Conservation (phyloP, 2,888 invertebrate species). For the Cephonodes hylas region DNA sequence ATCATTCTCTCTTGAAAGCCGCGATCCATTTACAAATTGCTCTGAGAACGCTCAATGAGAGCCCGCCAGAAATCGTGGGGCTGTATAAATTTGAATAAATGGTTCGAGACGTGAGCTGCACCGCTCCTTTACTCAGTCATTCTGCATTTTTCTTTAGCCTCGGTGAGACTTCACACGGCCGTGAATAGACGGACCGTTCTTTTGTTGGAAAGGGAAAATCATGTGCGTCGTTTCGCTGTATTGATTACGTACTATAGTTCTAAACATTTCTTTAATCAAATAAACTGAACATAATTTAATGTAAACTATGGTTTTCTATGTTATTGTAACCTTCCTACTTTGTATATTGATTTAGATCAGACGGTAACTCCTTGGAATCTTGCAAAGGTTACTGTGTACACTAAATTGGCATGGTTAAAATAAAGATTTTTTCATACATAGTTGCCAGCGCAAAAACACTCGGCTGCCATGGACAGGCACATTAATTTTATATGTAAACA, state of each 20-base stretch:
- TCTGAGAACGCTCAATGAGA: conserved; percentile 54
- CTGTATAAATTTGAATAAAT: conserved; percentile 73
- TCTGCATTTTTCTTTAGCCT: conserved; percentile 36
- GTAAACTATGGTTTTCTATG: neutral
- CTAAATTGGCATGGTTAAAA: neutral
- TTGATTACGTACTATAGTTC: neutral
- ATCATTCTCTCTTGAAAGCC: conserved; percentile 45
- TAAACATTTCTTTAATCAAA: neutral
- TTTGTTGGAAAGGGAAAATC: neutral
- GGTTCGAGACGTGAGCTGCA: conserved; percentile 35
- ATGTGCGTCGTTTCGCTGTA: neutral
- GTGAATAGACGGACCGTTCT: neutral
- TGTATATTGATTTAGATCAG: neutral
- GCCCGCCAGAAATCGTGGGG: conserved; percentile 51
- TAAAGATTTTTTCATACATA: neutral
- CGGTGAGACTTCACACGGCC: neutral
- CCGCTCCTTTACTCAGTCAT: conserved; percentile 37
- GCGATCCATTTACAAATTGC: conserved; percentile 74
- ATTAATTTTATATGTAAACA: conserved; percentile 3
- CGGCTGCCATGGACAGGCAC: neutral
- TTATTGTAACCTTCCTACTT: neutral
- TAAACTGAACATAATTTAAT: neutral
- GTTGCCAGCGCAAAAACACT: neutral
- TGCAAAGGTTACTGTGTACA: neutral
- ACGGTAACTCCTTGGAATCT: neutral